A percentile compares a stretch with the other conserved stretches of the same genome.
Evolutionary conservation across 2,888 invertebrate species (phyloP).

Genomic region (Hypercompe scribonia): DNA sequence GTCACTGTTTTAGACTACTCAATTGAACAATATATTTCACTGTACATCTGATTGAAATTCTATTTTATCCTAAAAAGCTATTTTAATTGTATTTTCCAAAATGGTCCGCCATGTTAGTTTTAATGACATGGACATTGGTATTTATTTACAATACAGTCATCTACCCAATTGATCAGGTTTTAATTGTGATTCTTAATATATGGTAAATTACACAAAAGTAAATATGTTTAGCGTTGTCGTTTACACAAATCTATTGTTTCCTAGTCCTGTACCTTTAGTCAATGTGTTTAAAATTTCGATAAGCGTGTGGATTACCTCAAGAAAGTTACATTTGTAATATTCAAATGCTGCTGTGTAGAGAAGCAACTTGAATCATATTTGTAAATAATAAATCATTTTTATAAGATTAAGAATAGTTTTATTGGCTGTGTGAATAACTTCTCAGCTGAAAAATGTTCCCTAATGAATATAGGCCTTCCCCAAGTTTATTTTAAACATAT

Average conservation of each 20-base stretch:
- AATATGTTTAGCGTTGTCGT: no score
- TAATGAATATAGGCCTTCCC: no score
- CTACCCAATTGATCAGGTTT: not conserved
- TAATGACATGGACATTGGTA: no score
- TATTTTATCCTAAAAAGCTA: no score
- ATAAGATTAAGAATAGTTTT: not conserved
- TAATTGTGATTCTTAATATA: not conserved
- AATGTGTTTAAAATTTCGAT: not conserved
- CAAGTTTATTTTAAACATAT: no score
- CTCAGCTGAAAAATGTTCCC: no score
- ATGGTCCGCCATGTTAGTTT: no score
- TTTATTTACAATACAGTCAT: no score
- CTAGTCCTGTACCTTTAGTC: not conserved
- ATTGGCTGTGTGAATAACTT: not conserved
- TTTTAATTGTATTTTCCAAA: no score
- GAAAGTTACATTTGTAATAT: not conserved
- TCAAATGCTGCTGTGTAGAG: not conserved
- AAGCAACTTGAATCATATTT: not conserved
- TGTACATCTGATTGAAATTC: no score
- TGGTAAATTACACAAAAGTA: not conserved
- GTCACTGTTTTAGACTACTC: no score
- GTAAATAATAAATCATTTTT: conserved; percentile 3
- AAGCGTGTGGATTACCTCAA: not conserved
- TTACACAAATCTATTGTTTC: not conserved
- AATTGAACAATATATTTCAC: no score